A percentile compares a stretch with the other conserved stretches of the same genome.
phyloP scores from a whole-genome alignment of 53 echinoderm and acorn worm genomes.

The Temnopleurus reevesii region DNA sequence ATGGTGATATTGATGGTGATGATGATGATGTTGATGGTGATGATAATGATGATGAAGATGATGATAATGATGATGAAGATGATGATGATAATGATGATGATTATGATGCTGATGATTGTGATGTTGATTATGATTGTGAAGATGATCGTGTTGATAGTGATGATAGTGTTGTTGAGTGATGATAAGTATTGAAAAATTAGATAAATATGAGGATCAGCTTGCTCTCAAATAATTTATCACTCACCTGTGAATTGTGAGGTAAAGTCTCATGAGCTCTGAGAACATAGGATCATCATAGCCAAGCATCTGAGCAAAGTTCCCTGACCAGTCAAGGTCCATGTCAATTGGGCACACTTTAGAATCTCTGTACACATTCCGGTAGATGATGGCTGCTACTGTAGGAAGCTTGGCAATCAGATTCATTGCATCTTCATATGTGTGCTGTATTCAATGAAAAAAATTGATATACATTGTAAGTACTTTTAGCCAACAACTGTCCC shows the following conservation, averaged over 20 bases:
- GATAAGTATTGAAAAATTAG: neutral
- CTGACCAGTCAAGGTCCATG: constrained; percentile 86
- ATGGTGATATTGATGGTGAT: constrained; percentile 1
- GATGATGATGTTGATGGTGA: constrained; percentile 32
- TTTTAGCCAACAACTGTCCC: too few relatives aligned
- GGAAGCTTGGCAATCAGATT: constrained; percentile 97
- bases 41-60: constrained; percentile 29
- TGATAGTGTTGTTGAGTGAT: constrained; percentile 13
- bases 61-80: constrained; percentile 4
- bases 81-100: constrained; percentile 12
- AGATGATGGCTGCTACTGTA: constrained; percentile 94
- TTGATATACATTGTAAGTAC: too few relatives aligned
- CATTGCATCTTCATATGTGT: constrained; percentile 94
- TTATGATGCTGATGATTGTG: neutral
- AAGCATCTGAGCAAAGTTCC: constrained; percentile 92
- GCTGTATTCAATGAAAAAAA: constrained; percentile 46
- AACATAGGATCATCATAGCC: constrained; percentile 93
- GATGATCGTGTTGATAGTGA: constrained; percentile 34
- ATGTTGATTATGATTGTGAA: constrained; percentile 19
- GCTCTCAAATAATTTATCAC: neutral
- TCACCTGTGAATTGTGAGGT: constrained; percentile 96
- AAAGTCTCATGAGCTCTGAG: constrained; percentile 86
- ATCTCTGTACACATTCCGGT: constrained; percentile 93
- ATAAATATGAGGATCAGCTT: neutral
- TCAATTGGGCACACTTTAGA: constrained; percentile 85